A percentile compares a stretch with the other conserved stretches of the same genome.
Evolutionary conservation across 2,113 vertebrate genomes (phyloP).

Genomic region (Passer montanus): DNA sequence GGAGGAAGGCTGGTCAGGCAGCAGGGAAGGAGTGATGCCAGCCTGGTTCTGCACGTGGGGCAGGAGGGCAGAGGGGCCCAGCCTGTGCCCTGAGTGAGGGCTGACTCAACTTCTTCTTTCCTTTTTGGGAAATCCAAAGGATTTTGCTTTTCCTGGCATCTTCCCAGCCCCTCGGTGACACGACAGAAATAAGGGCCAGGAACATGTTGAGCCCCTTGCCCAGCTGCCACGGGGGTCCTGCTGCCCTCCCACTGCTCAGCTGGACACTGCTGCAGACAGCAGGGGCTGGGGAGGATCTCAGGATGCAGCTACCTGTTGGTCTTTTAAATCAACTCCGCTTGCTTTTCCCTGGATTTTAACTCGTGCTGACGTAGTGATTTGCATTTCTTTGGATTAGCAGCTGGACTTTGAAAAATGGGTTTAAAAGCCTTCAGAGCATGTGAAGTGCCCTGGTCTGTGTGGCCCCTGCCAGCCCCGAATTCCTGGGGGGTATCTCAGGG

Average conservation of each 20-base stretch:
- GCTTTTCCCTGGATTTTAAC: background rate
- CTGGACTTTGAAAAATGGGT: background rate
- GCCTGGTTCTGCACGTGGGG: background rate
- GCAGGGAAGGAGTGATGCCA: background rate
- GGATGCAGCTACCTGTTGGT: fast-evolving
- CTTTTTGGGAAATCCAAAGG: background rate
- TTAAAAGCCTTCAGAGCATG: background rate
- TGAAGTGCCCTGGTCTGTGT: background rate
- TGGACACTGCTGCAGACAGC: background rate
- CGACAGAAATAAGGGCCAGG: background rate
- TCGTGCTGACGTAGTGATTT: background rate
- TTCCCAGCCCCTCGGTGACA: background rate
- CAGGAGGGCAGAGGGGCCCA: background rate
- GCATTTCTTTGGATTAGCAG: background rate
- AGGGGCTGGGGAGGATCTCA: background rate
- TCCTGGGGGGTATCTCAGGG: background rate
- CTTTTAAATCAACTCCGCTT: background rate
- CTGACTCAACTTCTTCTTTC: background rate
- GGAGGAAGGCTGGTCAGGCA: background rate
- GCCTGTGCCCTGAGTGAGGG: fast-evolving
- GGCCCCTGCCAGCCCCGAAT: background rate
- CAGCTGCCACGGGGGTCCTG: background rate
- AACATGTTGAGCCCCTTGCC: background rate
- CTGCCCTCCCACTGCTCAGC: background rate
- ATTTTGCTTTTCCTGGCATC: background rate